These are phyloP conservation scores for Myrmecophaga tridactyla DNA, from an alignment of 2,113 vertebrate species.

Conservation along the genomic window DNA sequence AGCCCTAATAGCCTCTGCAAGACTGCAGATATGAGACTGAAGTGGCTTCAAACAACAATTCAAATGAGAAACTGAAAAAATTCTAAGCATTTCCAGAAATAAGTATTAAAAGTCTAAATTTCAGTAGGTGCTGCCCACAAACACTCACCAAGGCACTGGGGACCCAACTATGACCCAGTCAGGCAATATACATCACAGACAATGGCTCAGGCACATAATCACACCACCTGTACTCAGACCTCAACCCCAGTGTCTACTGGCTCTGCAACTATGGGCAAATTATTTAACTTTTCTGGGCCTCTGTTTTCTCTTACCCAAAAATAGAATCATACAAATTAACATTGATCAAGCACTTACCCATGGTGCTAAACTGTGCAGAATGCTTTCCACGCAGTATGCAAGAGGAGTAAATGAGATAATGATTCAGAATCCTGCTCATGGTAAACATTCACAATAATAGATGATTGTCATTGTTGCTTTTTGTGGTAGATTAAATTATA, in stretches of 20 bases:
- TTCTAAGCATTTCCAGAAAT: neutral
- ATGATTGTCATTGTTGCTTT: neutral
- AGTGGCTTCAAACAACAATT: neutral
- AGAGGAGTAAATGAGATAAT: neutral
- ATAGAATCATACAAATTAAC: neutral
- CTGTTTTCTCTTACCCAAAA: neutral
- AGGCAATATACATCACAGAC: fast-evolving
- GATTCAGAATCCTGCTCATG: neutral
- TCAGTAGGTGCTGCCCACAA: neutral
- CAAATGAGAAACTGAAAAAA: neutral
- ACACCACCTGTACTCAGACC: neutral
- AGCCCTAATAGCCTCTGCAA: neutral
- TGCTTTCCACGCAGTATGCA: neutral
- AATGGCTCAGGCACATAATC: neutral
- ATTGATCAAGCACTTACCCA: neutral
- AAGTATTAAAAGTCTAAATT: neutral
- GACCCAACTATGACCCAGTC: neutral
- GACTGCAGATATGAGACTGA: neutral
- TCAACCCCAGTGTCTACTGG: neutral
- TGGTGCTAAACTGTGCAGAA: neutral
- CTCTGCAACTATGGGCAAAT: neutral
- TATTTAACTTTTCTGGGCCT: neutral
- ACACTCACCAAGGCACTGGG: neutral
- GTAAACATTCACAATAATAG: neutral
- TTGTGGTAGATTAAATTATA: too few relatives aligned